These are phyloP conservation scores for Megathymus violae DNA, from an alignment of 1,140 invertebrate genomes.

Conservation along the genomic window DNA sequence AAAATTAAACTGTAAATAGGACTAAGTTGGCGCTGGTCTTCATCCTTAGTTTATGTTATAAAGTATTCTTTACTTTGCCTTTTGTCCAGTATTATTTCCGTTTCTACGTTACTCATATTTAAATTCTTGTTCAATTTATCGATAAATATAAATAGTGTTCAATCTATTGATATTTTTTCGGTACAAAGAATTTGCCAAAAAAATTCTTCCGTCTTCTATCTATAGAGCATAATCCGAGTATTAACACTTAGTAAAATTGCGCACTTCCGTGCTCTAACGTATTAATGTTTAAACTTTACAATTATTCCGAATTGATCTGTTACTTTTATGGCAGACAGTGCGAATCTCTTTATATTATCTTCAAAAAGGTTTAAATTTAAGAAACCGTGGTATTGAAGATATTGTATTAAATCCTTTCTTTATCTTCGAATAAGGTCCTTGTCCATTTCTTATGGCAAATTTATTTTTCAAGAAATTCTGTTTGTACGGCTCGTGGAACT, in stretches of 20 bases:
- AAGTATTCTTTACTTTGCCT: constrained; percentile 9
- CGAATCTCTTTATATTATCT: background rate
- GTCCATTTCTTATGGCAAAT: too few relatives aligned
- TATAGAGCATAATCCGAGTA: constrained; percentile 1
- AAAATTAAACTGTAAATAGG: constrained; percentile 48
- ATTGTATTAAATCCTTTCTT: too few relatives aligned
- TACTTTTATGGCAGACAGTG: too few relatives aligned
- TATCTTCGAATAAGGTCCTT: too few relatives aligned
- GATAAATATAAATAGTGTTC: too few relatives aligned
- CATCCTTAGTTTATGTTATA: constrained; percentile 4
- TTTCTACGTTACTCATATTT: background rate
- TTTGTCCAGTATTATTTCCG: background rate
- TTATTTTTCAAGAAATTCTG: too few relatives aligned
- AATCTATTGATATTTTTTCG: constrained; percentile 1
- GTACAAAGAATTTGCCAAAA: constrained; percentile 5
- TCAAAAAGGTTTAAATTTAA: background rate
- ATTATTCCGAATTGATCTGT: background rate
- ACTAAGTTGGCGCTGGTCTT: constrained; percentile 2
- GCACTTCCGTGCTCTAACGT: constrained; percentile 1
- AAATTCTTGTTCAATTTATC: background rate
- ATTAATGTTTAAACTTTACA: background rate
- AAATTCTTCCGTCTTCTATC: constrained; percentile 21
- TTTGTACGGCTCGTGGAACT: too few relatives aligned
- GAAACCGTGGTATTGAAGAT: background rate
- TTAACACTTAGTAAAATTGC: constrained; percentile 3